These are phyloP conservation scores for Campoplex nolae DNA, from an alignment of 2,888 invertebrate genomes.

Conservation along the genomic window DNA sequence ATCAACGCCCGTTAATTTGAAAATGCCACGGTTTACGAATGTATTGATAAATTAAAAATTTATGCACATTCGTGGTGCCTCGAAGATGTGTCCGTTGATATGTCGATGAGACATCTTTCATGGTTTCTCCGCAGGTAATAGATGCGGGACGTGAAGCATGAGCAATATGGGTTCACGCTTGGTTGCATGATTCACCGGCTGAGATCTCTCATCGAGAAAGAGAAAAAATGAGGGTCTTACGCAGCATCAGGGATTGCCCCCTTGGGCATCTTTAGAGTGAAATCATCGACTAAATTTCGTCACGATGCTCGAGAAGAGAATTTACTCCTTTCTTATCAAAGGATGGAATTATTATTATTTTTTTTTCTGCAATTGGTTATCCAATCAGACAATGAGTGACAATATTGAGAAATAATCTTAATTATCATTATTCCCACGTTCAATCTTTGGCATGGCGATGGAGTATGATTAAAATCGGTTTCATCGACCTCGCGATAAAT, in stretches of 20 bases:
- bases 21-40: neutral
- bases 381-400: neutral
- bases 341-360: neutral
- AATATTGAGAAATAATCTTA: neutral
- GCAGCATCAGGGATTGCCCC: slow-evolving; percentile 26
- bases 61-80: neutral
- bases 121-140: slow-evolving; percentile 35
- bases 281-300: slow-evolving; percentile 56
- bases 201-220: slow-evolving; percentile 17
- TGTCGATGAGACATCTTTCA: slow-evolving; percentile 34
- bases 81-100: neutral
- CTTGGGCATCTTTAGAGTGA: slow-evolving; percentile 59
- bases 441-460: neutral
- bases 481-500: neutral
- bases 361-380: neutral
- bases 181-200: slow-evolving; percentile 59
- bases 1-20: neutral
- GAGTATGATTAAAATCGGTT: neutral
- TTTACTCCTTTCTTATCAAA: neutral
- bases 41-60: neutral
- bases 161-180: slow-evolving; percentile 28
- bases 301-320: slow-evolving; percentile 16
- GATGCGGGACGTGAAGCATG: slow-evolving; percentile 18
- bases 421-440: neutral
- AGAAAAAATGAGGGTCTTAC: slow-evolving; percentile 12